phyloP scores from a whole-genome alignment of 2,113 vertebrate genomes.

The Dipodomys stephensi region DNA sequence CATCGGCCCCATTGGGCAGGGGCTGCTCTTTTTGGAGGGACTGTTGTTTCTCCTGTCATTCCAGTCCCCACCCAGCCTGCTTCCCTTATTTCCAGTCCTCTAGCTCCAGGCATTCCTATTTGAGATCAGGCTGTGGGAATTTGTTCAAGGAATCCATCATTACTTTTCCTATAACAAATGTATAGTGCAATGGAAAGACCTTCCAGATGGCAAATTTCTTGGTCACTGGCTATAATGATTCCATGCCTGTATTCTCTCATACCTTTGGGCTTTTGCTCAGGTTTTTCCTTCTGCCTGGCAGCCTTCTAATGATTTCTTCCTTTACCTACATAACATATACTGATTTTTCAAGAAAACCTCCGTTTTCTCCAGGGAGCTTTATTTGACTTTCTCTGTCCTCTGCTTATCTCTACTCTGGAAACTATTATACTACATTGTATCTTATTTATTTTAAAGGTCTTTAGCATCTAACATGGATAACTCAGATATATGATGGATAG shows the following conservation, averaged over 20 bases:
- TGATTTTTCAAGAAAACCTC: background rate
- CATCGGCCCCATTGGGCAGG: background rate
- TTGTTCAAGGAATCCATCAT: slow-evolving; percentile 55
- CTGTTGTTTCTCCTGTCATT: background rate
- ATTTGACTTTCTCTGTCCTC: background rate
- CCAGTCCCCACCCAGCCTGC: background rate
- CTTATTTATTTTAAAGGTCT: background rate
- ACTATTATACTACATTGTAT: background rate
- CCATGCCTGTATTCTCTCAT: background rate
- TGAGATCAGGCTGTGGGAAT: slow-evolving; percentile 37
- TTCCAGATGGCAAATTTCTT: slow-evolving; percentile 63
- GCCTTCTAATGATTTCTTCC: slow-evolving; percentile 22
- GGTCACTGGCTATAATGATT: slow-evolving; percentile 5
- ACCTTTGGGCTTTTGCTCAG: slow-evolving; percentile 41
- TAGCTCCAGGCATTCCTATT: slow-evolving; percentile 13
- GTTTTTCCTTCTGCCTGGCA: slow-evolving; percentile 44
- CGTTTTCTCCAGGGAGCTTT: background rate
- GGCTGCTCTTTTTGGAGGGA: background rate
- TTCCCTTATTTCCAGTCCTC: background rate
- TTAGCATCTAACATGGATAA: background rate
- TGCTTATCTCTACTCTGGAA: background rate
- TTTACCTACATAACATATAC: background rate
- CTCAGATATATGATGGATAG: background rate
- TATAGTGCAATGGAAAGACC: slow-evolving; percentile 48
- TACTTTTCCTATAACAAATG: slow-evolving; percentile 59